These are phyloP conservation scores for Tiaroga cobitis DNA, from an alignment of 2,797 vertebrate genomes.

Conservation along the genomic window DNA sequence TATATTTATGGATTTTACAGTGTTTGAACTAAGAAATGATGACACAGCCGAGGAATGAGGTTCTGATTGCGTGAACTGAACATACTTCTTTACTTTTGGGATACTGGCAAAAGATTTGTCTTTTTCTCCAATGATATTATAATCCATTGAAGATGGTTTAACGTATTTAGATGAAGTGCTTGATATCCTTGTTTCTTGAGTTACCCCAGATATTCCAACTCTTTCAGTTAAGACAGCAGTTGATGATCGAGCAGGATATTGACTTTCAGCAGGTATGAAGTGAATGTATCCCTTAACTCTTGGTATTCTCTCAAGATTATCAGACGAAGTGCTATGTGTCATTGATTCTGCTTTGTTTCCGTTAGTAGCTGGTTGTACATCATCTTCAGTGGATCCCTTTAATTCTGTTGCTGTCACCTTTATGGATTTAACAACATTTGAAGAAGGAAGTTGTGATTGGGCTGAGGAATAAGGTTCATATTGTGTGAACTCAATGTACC, in stretches of 20 bases:
- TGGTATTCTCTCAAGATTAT: slow-evolving; percentile 1
- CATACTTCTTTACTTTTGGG: slow-evolving; percentile 37
- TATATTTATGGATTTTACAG: not conserved
- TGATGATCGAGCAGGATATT: not conserved
- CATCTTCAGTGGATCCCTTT: not conserved
- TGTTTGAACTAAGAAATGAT: not conserved
- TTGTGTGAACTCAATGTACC: slow-evolving; percentile 25
- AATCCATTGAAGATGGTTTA: not conserved
- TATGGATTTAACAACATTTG: not conserved
- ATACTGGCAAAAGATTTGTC: not conserved
- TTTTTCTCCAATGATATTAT: slow-evolving; percentile 1
- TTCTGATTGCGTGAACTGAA: slow-evolving; percentile 37
- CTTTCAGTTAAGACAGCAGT: slow-evolving; percentile 8
- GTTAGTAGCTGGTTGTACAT: not conserved
- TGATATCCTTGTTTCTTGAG: slow-evolving; percentile 10
- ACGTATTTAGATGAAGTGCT: not conserved
- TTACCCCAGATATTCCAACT: not conserved
- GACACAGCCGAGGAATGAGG: not conserved
- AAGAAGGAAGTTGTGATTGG: not conserved
- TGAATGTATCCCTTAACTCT: slow-evolving; percentile 52
- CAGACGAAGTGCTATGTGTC: not conserved
- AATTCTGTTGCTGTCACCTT: slow-evolving; percentile 16
- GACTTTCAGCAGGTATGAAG: slow-evolving; percentile 31
- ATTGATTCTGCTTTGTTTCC: not conserved
- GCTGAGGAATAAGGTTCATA: slow-evolving; percentile 25